Base-by-base conservation (phyloP, 2,113 vertebrate species). In the Furnarius figulus region DNA sequence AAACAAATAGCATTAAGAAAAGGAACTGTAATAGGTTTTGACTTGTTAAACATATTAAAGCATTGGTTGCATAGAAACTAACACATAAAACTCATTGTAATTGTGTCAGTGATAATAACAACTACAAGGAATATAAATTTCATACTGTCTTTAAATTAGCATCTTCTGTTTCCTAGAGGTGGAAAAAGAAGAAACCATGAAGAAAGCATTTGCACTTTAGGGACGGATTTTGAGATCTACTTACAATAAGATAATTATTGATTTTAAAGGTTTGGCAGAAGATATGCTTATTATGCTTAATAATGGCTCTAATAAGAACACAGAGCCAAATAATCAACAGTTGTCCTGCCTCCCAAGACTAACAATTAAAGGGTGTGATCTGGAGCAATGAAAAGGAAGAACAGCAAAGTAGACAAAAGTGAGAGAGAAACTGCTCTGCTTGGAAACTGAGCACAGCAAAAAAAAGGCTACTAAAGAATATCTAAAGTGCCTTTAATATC, bases 271-370 rank as follows among this genome's bases (percentile, higher is more conserved):
- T 91, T 92, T 52, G 53, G 27, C 47, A 78, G 78, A 67, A 94
- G 67, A 92, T 92, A 83, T 20, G 37, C 66, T 93, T 93, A 82
- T 77, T 84, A 62, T 47, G 33, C 24, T 87, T 87, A 83, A 61
- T 83, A 85, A 67, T 22, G 35, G 19, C 78, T 79, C 53, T 65
- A 53, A 85, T 91, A 73, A 82, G 87, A 96, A 80, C 24, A 62
- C 33, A 85, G 63, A 94, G 63, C 23, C 85, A 88, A 93, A 94
- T 87, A 96, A 91, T 56, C 91, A 94, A 95, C 59, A 91, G 50
- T 33, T 91, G 85, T 87, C 87, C 75, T 83, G 55, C 33, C 33
- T 82, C 39, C 59, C 31, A 58, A 66, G 42, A 42, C 73, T 89
- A 76, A 85, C 77, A 59, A 39, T 94, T 85, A 87, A 80, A 87